These are phyloP conservation scores for Philotrypesis tridentata DNA, from an alignment of 1,140 invertebrate species.

Conservation along the genomic window DNA sequence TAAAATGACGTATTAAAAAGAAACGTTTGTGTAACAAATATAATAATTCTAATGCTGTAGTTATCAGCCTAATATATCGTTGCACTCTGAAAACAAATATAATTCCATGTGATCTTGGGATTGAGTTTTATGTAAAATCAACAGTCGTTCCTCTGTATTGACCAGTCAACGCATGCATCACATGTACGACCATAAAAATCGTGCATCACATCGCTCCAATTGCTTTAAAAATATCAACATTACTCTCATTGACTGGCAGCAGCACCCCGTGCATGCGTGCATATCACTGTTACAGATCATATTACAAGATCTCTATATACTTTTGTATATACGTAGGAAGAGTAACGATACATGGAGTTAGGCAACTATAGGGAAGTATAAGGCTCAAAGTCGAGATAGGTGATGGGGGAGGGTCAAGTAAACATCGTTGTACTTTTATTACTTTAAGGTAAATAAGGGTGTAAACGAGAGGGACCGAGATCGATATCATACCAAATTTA, in stretches of 20 bases:
- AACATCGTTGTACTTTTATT: slow-evolving; percentile 42
- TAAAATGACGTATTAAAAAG: not conserved
- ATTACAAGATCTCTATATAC: slow-evolving; percentile 18
- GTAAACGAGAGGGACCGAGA: slow-evolving; percentile 15
- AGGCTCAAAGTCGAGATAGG: not conserved
- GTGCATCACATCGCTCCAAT: not conserved
- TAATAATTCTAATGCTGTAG: not conserved
- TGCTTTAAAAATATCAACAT: not conserved
- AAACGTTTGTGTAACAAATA: not conserved
- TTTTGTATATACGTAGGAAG: not conserved
- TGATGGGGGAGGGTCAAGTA: not conserved
- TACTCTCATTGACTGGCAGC: not conserved
- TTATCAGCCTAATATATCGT: not conserved
- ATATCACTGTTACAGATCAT: slow-evolving; percentile 12
- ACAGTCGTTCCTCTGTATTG: not conserved
- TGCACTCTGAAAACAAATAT: not conserved
- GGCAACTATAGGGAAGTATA: not conserved
- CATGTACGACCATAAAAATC: not conserved
- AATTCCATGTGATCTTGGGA: not conserved
- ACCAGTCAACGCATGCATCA: not conserved
- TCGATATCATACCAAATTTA: slow-evolving; percentile 30
- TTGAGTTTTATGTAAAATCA: not conserved
- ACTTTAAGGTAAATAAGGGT: slow-evolving; percentile 37
- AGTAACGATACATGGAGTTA: not conserved
- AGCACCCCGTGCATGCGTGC: not conserved